A percentile compares a stretch with the other conserved stretches of the same genome.
Evolutionary conservation across 2,113 vertebrate genomes (phyloP).

Genomic region (Pseudorhombus dupliciocellatus): DNA sequence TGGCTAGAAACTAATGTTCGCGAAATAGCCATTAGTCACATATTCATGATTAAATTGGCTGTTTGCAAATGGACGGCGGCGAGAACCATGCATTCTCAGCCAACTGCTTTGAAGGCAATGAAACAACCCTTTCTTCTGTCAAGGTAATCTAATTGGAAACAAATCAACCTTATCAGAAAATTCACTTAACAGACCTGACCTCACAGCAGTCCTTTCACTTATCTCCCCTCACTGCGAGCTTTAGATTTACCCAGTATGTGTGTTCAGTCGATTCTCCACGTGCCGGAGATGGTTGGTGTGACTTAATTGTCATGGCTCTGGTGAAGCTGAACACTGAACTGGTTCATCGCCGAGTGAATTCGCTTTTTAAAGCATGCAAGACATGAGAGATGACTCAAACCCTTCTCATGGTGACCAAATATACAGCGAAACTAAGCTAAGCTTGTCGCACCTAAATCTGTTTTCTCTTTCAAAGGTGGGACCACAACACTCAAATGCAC

Average conservation of each 20-base stretch:
- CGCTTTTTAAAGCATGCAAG: conserved; percentile 42
- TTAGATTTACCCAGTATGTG: conserved; percentile 8
- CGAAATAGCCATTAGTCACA: background rate
- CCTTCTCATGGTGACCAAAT: conserved; percentile 39
- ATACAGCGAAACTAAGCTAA: conserved; percentile 40
- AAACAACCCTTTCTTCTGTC: conserved; percentile 17
- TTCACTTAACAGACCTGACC: conserved; percentile 36
- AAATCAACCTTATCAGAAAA: conserved; percentile 31
- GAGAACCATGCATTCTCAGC: background rate
- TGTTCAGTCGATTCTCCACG: conserved; percentile 5
- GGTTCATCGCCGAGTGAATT: conserved; percentile 31
- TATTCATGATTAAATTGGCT: background rate
- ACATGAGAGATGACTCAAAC: conserved; percentile 45
- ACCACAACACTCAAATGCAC: conserved; percentile 46
- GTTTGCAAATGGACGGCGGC: conserved; percentile 18
- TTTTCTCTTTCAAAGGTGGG: conserved; percentile 29
- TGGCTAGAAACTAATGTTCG: background rate
- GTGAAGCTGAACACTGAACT: conserved; percentile 1
- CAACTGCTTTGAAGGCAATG: background rate
- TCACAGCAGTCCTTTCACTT: conserved; percentile 12
- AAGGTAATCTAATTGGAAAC: conserved; percentile 28
- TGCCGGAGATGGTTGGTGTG: conserved; percentile 1
- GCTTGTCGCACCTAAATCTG: conserved; percentile 37
- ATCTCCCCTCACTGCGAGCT: conserved; percentile 23
- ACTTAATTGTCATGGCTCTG: conserved; percentile 8